Evolutionary conservation across 2,888 invertebrate species (phyloP).

Genomic region (Phragmatobia fuliginosa): DNA sequence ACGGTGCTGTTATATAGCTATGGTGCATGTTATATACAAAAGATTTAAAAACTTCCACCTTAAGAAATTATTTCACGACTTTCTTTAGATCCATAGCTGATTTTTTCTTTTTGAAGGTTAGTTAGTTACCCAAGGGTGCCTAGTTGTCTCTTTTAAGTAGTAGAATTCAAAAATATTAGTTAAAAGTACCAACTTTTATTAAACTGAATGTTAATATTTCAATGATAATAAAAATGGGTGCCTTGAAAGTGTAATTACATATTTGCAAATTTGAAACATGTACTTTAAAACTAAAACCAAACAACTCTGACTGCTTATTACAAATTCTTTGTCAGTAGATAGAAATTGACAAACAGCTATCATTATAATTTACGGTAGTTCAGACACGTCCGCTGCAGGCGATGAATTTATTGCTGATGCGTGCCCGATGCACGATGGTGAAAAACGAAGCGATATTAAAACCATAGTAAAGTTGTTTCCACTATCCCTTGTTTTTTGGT

Average conservation of each 20-base stretch:
- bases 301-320: background rate
- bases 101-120: background rate
- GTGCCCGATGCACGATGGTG: conserved; percentile 61
- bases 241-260: too few species aligned
- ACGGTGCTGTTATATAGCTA: too few species aligned
- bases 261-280: too few species aligned
- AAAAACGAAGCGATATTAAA: conserved; percentile 76
- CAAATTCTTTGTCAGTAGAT: conserved; percentile 9
- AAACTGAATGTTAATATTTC: too few species aligned
- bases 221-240: background rate
- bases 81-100: background rate
- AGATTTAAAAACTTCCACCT: background rate
- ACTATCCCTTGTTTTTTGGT: conserved; percentile 45
- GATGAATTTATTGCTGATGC: conserved; percentile 81
- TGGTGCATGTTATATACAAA: too few species aligned
- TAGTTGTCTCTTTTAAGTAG: background rate
- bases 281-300: background rate
- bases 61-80: background rate
- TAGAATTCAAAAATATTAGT: background rate
- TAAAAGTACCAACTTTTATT: background rate
- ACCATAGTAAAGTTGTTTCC: conserved; percentile 61
- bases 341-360: conserved; percentile 66
- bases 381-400: conserved; percentile 72
- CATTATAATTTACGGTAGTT: conserved; percentile 83
- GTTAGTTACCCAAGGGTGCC: too few species aligned